Evolutionary conservation across 2,113 vertebrate genomes (phyloP), one percentile per base, ranked within the genome.

Genomic region (Coptodon rendalli): DNA sequence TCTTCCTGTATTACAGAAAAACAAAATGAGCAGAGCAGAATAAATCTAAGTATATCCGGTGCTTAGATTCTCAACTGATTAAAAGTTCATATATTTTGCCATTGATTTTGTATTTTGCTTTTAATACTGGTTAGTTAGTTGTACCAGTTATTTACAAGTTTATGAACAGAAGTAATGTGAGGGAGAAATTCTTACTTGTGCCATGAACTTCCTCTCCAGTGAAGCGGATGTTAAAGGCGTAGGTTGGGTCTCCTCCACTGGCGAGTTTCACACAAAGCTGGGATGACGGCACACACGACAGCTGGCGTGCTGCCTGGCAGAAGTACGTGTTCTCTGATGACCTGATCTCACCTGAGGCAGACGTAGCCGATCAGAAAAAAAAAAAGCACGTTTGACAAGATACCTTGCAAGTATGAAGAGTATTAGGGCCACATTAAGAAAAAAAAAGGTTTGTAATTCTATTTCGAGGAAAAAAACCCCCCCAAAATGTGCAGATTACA

Each of bases 221-320:
- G 96, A 99, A 99, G 87, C 99, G 98, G 81, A 99, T 99, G 96
- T 99, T 99, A 93, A 99, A 99, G 53, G 98, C 98, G 0, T 99
- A 99, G 0, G 98, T 99, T 12, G 99, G 98, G 94, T 99, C 99
- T 0, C 98, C 98, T 0, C 99, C 99, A 0, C 99, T 99, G 61
- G 99, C 99, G 48, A 99, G 94, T 43, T 98, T 98, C 19, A 99
- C 99, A 0, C 98, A 99, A 29, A 99, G 98, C 95, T 99, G 98
- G 0, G 98, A 99, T 0, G 99, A 99, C 0, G 98, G 97, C 27
- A 99, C 97, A 0, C 97, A 98, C n/a, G 98, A 95, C 9, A 99
- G 96, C 95, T 99, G 99, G 2, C 97, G 93, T 0, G 98, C 98
- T 0, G 99, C 98, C 94, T 99, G 99, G 79, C 98, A 99, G 96